These are phyloP conservation scores for Myotis myotis DNA, from an alignment of 2,797 vertebrate genomes.

Conservation along the genomic window DNA sequence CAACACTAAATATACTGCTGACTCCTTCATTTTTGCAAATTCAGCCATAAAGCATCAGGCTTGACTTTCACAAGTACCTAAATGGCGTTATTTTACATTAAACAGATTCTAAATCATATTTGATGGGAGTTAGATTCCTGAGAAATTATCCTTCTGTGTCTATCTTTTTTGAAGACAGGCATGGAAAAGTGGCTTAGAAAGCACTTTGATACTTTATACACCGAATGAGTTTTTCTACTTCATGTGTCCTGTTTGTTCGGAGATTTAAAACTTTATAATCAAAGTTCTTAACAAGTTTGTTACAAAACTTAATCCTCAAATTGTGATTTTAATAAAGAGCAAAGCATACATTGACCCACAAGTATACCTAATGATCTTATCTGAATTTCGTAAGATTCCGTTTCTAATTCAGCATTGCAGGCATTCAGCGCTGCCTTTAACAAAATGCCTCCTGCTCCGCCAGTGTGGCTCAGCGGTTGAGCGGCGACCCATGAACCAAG, in stretches of 20 bases:
- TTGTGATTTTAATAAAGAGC: slow-evolving; percentile 52
- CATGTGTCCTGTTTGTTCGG: background rate
- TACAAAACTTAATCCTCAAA: slow-evolving; percentile 36
- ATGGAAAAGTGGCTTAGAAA: background rate
- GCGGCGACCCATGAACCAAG: too few relatives aligned
- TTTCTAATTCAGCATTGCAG: background rate
- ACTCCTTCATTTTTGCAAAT: background rate
- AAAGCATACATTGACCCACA: background rate
- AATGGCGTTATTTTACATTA: slow-evolving; percentile 25
- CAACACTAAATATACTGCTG: background rate
- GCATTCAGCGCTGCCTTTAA: background rate
- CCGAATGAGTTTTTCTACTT: background rate
- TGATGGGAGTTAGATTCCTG: background rate
- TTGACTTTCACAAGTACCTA: slow-evolving; percentile 18
- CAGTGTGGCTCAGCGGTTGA: too few relatives aligned
- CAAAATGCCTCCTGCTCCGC: background rate
- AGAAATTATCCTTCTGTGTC: background rate
- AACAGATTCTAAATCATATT: background rate
- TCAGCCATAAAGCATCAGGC: background rate
- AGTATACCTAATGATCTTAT: background rate
- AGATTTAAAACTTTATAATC: background rate
- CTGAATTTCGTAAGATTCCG: background rate
- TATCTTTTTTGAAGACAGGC: background rate
- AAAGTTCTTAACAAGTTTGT: background rate
- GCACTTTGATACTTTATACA: background rate